These are phyloP conservation scores for Trichomycterus rosablanca DNA, from an alignment of 2,113 vertebrate genomes.

Conservation along the genomic window DNA sequence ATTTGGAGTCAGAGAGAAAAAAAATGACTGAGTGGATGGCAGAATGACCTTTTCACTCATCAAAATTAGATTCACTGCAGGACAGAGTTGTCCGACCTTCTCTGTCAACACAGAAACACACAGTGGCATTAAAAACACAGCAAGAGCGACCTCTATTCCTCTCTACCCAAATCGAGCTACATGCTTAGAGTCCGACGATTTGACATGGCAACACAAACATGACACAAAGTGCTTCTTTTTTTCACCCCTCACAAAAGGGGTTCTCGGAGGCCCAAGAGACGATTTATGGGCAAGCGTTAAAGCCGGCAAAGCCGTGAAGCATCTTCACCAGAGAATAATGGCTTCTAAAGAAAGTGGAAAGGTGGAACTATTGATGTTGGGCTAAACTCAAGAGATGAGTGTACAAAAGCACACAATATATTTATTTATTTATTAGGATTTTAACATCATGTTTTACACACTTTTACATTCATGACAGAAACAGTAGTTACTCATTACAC, in stretches of 20 bases:
- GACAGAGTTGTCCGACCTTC: background rate
- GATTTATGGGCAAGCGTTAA: background rate
- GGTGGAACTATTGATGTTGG: no score
- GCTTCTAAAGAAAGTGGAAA: no score
- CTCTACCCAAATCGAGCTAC: background rate
- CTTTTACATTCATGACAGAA: no score
- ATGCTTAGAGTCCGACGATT: background rate
- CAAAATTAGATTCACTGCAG: slow-evolving; percentile 1
- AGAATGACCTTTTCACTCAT: slow-evolving; percentile 7
- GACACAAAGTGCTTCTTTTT: background rate
- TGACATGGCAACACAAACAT: background rate
- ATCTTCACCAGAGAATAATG: background rate
- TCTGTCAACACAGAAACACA: background rate
- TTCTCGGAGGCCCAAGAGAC: no score
- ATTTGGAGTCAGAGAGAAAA: background rate
- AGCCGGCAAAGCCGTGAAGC: background rate
- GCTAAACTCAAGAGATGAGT: no score
- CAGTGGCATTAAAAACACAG: background rate
- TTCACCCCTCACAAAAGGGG: no score
- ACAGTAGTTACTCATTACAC: no score
- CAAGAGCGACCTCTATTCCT: background rate
- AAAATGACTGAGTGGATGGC: background rate
- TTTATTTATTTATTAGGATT: no score
- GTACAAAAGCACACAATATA: no score
- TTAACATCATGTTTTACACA: no score